phyloP scores from a whole-genome alignment of 2,113 vertebrate species.

The Percopsis transmontana region DNA sequence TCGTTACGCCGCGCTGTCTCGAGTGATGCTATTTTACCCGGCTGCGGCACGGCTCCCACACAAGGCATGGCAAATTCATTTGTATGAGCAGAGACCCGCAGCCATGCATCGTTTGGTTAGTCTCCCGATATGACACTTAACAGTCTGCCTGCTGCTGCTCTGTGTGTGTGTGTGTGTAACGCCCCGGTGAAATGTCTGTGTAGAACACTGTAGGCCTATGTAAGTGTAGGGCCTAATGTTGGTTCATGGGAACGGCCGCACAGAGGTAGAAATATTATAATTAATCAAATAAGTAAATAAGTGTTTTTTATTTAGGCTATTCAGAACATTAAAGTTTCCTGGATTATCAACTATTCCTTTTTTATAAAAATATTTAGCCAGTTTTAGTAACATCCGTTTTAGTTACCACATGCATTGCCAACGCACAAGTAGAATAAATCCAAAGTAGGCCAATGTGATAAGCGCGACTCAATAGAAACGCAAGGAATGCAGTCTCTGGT shows the following conservation, averaged over 20 bases:
- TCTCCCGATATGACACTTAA: conserved; percentile 40
- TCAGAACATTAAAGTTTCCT: no score
- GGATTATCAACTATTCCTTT: no score
- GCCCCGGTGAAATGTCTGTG: conserved; percentile 1
- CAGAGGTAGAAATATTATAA: no score
- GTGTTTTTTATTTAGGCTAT: no score
- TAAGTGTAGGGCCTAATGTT: neutral
- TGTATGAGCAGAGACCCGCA: conserved; percentile 62
- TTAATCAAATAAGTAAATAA: no score
- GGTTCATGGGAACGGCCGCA: no score
- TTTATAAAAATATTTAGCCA: no score
- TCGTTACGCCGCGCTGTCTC: conserved; percentile 57
- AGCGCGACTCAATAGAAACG: no score
- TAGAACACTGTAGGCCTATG: neutral
- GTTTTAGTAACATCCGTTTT: no score
- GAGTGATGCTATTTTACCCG: conserved; percentile 58
- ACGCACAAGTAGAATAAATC: no score
- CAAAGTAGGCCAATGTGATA: no score
- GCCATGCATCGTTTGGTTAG: conserved; percentile 61
- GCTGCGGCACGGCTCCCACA: conserved; percentile 54
- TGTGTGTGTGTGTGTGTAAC: conserved; percentile 16
- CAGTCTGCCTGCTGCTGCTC: conserved; percentile 45
- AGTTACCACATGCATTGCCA: no score
- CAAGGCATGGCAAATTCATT: conserved; percentile 53
- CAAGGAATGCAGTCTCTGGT: neutral